A percentile compares a stretch with the other conserved stretches of the same genome.
Evolutionary conservation across 1,140 invertebrate species (phyloP).

Genomic region (Hylaeus volcanicus): DNA sequence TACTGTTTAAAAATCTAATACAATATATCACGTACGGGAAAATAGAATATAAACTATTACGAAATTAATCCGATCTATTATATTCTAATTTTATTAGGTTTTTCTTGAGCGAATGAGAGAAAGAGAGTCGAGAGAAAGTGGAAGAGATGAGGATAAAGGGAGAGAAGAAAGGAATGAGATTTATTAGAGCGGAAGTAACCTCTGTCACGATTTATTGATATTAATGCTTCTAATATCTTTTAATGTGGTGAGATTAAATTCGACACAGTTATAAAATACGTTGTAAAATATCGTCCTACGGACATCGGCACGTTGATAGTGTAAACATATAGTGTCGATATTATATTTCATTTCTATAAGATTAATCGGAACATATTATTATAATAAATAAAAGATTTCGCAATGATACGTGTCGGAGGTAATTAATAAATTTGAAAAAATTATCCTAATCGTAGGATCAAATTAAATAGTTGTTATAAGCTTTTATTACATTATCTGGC

Average conservation of each 20-base stretch:
- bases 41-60: too few species aligned
- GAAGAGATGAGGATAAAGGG: not conserved
- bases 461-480: too few species aligned
- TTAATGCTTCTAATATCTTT: constrained; percentile 26
- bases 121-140: not conserved
- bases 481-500: too few species aligned
- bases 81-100: not conserved
- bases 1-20: too few species aligned
- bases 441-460: not conserved
- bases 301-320: not conserved
- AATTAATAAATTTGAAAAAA: not conserved
- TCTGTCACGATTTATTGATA: constrained; percentile 36
- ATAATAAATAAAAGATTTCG: not conserved
- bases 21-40: too few species aligned
- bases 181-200: constrained; percentile 36
- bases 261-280: not conserved
- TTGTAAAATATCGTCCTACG: not conserved
- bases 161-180: constrained; percentile 18
- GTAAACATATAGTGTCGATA: not conserved
- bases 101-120: not conserved
- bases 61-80: not conserved
- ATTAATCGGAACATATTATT: not conserved
- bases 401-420: too few species aligned
- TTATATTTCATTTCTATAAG: not conserved
- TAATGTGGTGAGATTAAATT: constrained; percentile 13